Conservation (phyloP, 1,140 invertebrate genomes). For the Lucilia sericata region DNA sequence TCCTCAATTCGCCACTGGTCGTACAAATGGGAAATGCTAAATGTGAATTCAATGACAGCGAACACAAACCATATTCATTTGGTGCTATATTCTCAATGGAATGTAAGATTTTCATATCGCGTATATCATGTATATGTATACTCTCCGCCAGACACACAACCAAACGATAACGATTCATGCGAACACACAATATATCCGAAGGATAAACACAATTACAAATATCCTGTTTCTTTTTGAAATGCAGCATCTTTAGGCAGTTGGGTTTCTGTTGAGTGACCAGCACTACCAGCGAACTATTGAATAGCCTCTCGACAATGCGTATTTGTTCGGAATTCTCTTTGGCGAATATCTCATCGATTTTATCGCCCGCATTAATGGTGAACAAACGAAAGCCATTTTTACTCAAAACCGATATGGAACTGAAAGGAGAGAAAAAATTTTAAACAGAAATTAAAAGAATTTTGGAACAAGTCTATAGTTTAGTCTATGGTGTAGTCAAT, state of each 20-base stretch:
- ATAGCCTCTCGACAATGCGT: slow-evolving; percentile 65
- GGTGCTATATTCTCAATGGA: slow-evolving; percentile 97
- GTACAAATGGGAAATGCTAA: slow-evolving; percentile 97
- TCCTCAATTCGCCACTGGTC: slow-evolving; percentile 94
- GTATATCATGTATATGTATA: slow-evolving; percentile 98
- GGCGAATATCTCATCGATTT: slow-evolving; percentile 65
- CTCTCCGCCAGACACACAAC: slow-evolving; percentile 98
- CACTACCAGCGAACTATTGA: slow-evolving; percentile 65
- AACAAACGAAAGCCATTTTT: slow-evolving; percentile 59
- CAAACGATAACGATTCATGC: slow-evolving; percentile 93
- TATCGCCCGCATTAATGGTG: slow-evolving; percentile 59
- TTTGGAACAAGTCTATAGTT: too few species aligned
- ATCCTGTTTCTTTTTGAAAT: slow-evolving; percentile 98
- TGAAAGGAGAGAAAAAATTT: slow-evolving; percentile 47
- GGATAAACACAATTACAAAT: slow-evolving; percentile 99
- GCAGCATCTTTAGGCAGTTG: slow-evolving; percentile 80
- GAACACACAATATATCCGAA: slow-evolving; percentile 95
- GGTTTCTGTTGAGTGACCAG: slow-evolving; percentile 65
- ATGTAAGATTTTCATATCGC: slow-evolving; percentile 98
- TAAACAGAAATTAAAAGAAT: too few species aligned
- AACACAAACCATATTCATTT: slow-evolving; percentile 92
- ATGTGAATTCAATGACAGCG: slow-evolving; percentile 89
- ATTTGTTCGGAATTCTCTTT: slow-evolving; percentile 65
- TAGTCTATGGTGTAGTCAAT: too few species aligned
- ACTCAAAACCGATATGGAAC: slow-evolving; percentile 61